phyloP scores from a whole-genome alignment of 2,113 vertebrate genomes.

The Datnioides undecimradiatus region DNA sequence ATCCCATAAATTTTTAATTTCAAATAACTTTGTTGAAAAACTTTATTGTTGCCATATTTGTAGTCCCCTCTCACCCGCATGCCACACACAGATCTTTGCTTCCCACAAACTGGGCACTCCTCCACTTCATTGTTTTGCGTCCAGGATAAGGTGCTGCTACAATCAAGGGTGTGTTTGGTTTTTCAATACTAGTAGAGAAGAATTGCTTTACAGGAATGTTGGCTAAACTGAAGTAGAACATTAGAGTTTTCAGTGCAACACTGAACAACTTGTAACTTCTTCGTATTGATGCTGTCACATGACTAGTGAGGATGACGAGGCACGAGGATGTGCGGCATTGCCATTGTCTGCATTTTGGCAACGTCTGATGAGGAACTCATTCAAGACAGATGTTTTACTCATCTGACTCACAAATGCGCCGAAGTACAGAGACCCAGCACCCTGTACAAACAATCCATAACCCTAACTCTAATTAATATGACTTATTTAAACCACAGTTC shows the following conservation, averaged over 20 bases:
- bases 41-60: background rate
- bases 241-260: background rate
- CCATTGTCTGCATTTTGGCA: background rate
- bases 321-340: background rate
- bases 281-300: background rate
- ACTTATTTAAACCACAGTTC: background rate
- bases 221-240: background rate
- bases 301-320: background rate
- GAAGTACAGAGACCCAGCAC: background rate
- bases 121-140: background rate
- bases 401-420: background rate
- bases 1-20: background rate
- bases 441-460: background rate
- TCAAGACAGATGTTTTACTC: constrained; percentile 20
- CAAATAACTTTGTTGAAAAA: background rate
- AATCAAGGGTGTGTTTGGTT: background rate
- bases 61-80: background rate
- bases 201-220: background rate
- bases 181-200: background rate
- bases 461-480: background rate
- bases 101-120: background rate
- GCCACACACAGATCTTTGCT: background rate
- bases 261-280: background rate
- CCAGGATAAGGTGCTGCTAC: background rate
- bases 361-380: background rate